Base-by-base conservation (phyloP, 2,113 vertebrate genomes). In the Carettochelys insculpta region DNA sequence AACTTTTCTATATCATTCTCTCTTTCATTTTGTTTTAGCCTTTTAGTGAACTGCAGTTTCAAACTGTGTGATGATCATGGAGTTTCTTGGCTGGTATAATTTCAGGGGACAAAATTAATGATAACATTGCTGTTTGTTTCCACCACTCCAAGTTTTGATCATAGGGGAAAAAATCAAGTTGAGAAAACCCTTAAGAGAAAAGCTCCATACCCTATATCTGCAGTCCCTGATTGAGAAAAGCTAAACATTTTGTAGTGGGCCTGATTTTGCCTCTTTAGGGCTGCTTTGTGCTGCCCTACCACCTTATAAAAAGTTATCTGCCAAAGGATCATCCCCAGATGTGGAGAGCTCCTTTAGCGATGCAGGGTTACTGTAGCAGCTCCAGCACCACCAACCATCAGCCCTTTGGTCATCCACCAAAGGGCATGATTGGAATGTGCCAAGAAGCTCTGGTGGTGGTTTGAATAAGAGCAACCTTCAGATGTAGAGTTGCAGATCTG, bases 11-110 rank as follows among this genome's bases (percentile, higher is more conserved):
- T 3, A 47, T 50, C 2, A 41, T 43, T 20, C 61, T 85, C 43
- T 29, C 24, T 92, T 93, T 80, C 17, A 89, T 90, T 8, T 3
- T 83, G 3, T 58, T 90, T 84, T 20, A 92, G 85, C 85, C 88
- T 92, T 91, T 87, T 84, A 75, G 47, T 68, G 77, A 61, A 51
- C 7, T 87, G 34, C 80, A 53, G 27, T 19, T 93, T 90, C 79
- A 87, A 85, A 89, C 43, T 58, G 24, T 80, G 27, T 61, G 91
- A 85, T 88, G 93, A 88, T 68, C 68, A 87, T 17, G 0, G 0
- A 0, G 0, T 85, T 85, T 17, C 7, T 12, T 75, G 10, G 2
- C 85, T 93, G 85, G 13, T 87, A n/a, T 48, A 0, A 77, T 80
- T 58, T 20, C 48, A 87, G 87, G 20, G 5, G 2, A 20, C 12